Evolutionary conservation across 2,888 invertebrate genomes (phyloP), one percentile per base, ranked within the genome.

Genomic region (Dioctria linearis): DNA sequence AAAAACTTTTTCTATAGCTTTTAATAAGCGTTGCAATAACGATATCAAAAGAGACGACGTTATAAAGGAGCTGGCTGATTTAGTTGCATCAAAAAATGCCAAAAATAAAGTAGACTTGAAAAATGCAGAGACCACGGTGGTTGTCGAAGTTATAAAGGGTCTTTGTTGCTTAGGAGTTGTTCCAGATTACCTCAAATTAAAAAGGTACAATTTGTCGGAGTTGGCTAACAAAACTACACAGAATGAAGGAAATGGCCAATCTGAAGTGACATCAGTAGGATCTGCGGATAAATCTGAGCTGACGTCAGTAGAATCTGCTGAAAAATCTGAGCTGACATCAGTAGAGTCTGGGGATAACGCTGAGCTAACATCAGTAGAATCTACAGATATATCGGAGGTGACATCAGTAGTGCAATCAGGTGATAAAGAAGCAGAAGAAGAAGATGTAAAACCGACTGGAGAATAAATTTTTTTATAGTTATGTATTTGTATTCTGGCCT

Each of bases 201-300:
- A 94, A 85, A 97, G 96, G 87, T 98, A 95, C 89, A 98, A 98
- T 90, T 90, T 97, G 81, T 88, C 93, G 82, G 95, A 96, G 88
- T 86, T 92, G 59, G 43, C 49, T 83, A 43, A 49, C 39, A 73
- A 57, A 39, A 54, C 51, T 5, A 39, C 57, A 37, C 4, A 61
- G 4, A 46, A 76, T 40, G 46, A n/a, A 25, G 25, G 2, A 25
- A 25, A 25, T 25, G 25, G 25, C 25, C 25, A 25, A 25, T 25
- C 25, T 25, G 25, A 25, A 2, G 25, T 25, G 25, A 25, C 25
- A 25, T 25, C 25, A 25, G 25, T 25, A 25, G 25, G 25, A 25
- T 25, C 25, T 25, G 25, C 25, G 0, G 25, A 25, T 25, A 25
- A 25, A 25, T 25, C 25, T 25, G 25, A 25, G 25, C 2, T 25